These are phyloP conservation scores for Cyprinodon tularosa DNA, from an alignment of 2,113 vertebrate genomes.

Conservation along the genomic window DNA sequence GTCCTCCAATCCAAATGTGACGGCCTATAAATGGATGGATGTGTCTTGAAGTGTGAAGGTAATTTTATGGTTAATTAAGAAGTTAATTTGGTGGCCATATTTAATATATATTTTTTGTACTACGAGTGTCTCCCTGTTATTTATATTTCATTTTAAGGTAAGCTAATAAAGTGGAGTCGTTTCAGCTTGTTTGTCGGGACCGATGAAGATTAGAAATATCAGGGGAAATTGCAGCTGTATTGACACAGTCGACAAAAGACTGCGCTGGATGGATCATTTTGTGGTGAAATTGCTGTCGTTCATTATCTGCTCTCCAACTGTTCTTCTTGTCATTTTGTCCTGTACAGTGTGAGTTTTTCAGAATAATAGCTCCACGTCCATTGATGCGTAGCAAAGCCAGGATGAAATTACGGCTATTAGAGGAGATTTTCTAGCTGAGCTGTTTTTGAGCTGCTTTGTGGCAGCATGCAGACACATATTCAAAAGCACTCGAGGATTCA, in stretches of 20 bases:
- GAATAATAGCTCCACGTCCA: slow-evolving; percentile 34
- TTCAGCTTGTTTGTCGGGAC: background rate
- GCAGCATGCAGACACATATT: background rate
- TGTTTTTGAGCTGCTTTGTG: slow-evolving; percentile 8
- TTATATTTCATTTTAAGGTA: background rate
- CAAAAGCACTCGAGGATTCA: slow-evolving; percentile 15
- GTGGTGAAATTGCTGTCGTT: background rate
- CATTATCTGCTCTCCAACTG: slow-evolving; percentile 1
- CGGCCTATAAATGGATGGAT: background rate
- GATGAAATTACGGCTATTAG: slow-evolving; percentile 62
- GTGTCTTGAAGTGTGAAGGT: background rate
- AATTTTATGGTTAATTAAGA: background rate
- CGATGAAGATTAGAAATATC: background rate
- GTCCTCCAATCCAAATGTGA: too few species aligned
- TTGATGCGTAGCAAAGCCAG: slow-evolving; percentile 43
- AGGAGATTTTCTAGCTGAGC: slow-evolving; percentile 53
- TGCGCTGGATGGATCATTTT: slow-evolving; percentile 25
- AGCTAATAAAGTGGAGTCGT: background rate
- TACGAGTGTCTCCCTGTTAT: background rate
- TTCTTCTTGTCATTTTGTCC: slow-evolving; percentile 11
- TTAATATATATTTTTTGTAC: too few species aligned
- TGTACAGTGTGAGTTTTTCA: slow-evolving; percentile 20
- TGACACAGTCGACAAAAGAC: slow-evolving; percentile 16
- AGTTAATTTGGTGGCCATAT: background rate
- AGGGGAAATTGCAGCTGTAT: slow-evolving; percentile 23